Percentiles rank a stretch among this genome's conserved stretches.
These are phyloP conservation scores for Ethmia dodecea DNA, from an alignment of 2,888 invertebrate genomes.

Conservation along the genomic window DNA sequence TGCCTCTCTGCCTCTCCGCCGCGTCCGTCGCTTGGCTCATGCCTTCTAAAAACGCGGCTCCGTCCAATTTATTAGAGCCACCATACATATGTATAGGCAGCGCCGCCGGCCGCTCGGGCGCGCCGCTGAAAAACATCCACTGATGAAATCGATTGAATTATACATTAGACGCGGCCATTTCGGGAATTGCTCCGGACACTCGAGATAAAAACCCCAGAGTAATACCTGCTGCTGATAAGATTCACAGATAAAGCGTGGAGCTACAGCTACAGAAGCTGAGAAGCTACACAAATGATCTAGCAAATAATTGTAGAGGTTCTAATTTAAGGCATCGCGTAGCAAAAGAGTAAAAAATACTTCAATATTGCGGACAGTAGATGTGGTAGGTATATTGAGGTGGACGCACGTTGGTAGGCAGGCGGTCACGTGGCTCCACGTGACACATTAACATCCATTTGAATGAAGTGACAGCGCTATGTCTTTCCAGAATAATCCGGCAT, in stretches of 20 bases:
- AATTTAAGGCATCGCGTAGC: too few species aligned
- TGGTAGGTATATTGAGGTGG: neutral
- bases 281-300: too few species aligned
- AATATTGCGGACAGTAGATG: too few species aligned
- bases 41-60: constrained; percentile 36
- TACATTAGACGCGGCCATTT: constrained; percentile 59
- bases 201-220: constrained; percentile 29
- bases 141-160: constrained; percentile 69
- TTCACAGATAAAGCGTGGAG: too few species aligned
- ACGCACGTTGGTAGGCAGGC: neutral
- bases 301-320: too few species aligned
- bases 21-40: too few species aligned
- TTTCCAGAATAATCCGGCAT: constrained; percentile 9
- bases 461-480: constrained; percentile 5
- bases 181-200: constrained; percentile 38
- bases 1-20: too few species aligned
- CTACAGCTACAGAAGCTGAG: too few species aligned
- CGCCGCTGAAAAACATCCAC: constrained; percentile 55
- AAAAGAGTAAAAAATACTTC: too few species aligned
- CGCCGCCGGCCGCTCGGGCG: constrained; percentile 28
- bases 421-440: constrained; percentile 47
- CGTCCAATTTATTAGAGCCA: constrained; percentile 58
- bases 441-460: constrained; percentile 4
- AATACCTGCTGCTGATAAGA: neutral
- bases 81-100: constrained; percentile 61